These are phyloP conservation scores for Anthopleura sola DNA, from an alignment of 64 coral and sea anemone genomes.

Conservation along the genomic window DNA sequence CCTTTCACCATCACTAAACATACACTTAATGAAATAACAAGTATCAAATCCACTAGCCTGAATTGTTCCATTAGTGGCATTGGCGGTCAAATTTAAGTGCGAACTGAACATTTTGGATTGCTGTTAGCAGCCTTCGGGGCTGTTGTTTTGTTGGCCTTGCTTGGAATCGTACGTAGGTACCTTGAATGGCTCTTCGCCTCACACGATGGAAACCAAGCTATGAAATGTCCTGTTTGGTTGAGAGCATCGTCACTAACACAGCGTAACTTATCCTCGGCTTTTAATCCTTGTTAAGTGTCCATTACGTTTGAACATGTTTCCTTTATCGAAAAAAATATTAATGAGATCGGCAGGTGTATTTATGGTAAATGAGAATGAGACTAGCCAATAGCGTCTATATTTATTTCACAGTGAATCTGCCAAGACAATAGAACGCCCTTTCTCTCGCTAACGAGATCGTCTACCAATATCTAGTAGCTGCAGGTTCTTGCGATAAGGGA, in stretches of 20 bases:
- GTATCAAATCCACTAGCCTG: not conserved
- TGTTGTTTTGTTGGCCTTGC: not conserved
- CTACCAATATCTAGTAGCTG: not conserved
- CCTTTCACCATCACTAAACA: slow-evolving; percentile 44
- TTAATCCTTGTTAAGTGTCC: not conserved
- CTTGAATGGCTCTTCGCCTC: not conserved
- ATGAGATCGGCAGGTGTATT: not conserved
- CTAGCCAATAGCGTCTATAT: not conserved
- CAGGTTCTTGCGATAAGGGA: not conserved
- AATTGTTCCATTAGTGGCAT: not conserved
- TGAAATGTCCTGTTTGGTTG: not conserved
- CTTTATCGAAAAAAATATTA: not conserved
- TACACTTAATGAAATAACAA: slow-evolving; percentile 56
- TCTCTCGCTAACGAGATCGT: not conserved
- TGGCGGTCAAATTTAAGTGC: not conserved
- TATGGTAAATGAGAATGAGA: not conserved
- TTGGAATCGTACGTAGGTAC: not conserved
- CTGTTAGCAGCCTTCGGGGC: not conserved
- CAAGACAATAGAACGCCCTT: not conserved
- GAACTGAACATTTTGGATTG: not conserved
- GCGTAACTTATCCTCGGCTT: not conserved
- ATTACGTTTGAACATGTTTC: not conserved
- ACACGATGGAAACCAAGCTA: not conserved
- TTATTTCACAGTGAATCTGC: not conserved
- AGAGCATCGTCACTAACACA: not conserved